Evolutionary conservation across 2,888 invertebrate species (phyloP), one percentile per base, ranked within the genome.

Genomic region (Stenolophus ochropezus): DNA sequence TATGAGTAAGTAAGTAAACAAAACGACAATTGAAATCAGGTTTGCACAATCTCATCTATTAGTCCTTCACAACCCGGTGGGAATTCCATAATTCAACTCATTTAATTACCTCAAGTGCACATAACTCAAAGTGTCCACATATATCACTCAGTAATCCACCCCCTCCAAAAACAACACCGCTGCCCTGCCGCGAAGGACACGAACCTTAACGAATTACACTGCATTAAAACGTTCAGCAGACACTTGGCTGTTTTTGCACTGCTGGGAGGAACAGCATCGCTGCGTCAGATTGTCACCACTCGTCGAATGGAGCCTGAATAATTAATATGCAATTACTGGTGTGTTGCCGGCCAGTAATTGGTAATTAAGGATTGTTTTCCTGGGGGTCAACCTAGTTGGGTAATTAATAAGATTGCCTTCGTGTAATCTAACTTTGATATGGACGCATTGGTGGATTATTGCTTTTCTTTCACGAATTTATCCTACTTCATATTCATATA

Each of bases 281-380:
- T 49, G 73, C 49, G 49, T 49, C 73, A 73, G 73, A 23, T 73
- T 73, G 73, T 73, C 73, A 49, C 73, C 21, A 42, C 42, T 56
- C 47, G 42, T 69, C 61, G 51, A 79, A 69, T 69, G 53, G 79
- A 69, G 20, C 27, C 4, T 78, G 65, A 79, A 71, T 79, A 53
- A 79, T 79, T 79, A 65, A 79, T 71, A 69, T 49, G 71, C 71
- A 79, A 79, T 79, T 79, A 79, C 79, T 21, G 79, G 51, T 49
- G 51, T 51, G 71, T 69, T 25, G 51, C 21, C 65, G 53, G 47
- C 69, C 25, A 69, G 69, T 69, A 51, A 79, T 69, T 53, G 51
- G 79, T 79, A 79, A 79, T 79, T 79, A 79, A 79, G 69, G 79
- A 69, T 65, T 79, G 79, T 79, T 79, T 79, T 71, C 79, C 73